Evolutionary conservation across 2,113 vertebrate genomes (phyloP), one percentile per base, ranked within the genome.

Genomic region (Meles meles): DNA sequence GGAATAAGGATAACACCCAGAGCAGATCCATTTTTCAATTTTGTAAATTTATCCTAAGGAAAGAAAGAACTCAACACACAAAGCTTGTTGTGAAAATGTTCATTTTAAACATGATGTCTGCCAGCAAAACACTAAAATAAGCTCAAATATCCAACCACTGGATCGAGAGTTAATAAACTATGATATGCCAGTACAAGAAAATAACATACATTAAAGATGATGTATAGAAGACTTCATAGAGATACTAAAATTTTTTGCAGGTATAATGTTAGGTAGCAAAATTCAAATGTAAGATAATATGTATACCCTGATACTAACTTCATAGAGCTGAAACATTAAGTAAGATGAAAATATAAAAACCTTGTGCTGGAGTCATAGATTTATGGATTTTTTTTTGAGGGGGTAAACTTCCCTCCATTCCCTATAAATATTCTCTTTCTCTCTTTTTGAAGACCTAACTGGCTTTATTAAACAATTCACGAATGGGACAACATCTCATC

Each of bases 131-230:
- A 79, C 79, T 79, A 83, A 94, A 81, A 79, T 86, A 31, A 83
- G 65, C 44, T 27, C 83, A 95, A 93, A 96, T 87, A 91, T 52
- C 39, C 21, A 96, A 85, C 4, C 6, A 72, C 18, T 79, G 34
- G n/a, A 86, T 91, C 71, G 57, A 91, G 29, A 87, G 94, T 96
- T 96, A 77, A 87, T 72, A 79, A 88, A 94, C 94, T 86, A 83
- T 96, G 67, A 89, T 72, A 69, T 13, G 74, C 7, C 39, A 63
- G 29, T 72, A 55, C 1, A 84, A 95, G 91, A 72, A 79, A 90
- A 90, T 90, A 71, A 65, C 8, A 37, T 72, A 7, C 3, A 83
- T 96, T 89, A 55, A 93, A 94, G 92, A 85, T 55, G n/a, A 74
- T 92, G 29, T n/a, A 25, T 52, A 69, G 49, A 86, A 76, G 49